Percentiles rank a stretch among this genome's conserved stretches.
These are phyloP conservation scores for Orycteropus afer DNA, from an alignment of 2,113 vertebrate species.

Conservation along the genomic window DNA sequence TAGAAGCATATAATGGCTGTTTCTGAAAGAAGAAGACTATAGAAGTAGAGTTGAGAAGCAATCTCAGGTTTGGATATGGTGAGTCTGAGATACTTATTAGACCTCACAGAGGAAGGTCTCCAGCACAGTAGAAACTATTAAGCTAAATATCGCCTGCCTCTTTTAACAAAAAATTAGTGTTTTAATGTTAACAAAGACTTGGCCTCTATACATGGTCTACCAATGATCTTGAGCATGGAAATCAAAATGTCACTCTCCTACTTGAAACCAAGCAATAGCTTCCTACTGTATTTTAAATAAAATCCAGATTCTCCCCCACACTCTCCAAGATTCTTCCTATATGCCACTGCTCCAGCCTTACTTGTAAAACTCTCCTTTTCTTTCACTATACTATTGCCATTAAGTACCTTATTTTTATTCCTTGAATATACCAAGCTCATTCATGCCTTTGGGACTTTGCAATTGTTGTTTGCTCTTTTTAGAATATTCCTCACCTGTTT, in stretches of 20 bases:
- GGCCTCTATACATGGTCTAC: background rate
- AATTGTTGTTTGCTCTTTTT: background rate
- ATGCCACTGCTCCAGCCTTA: background rate
- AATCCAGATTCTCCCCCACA: background rate
- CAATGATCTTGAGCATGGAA: background rate
- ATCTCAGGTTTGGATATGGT: background rate
- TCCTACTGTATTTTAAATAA: background rate
- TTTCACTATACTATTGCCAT: background rate
- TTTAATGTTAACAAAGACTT: background rate
- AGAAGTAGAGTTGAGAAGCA: background rate
- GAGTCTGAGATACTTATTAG: background rate
- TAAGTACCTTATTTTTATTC: background rate
- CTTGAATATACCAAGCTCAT: background rate
- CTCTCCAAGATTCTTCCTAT: background rate
- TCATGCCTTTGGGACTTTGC: background rate
- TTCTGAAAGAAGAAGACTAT: background rate
- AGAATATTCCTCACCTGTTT: background rate
- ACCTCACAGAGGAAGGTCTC: background rate
- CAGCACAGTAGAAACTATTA: background rate
- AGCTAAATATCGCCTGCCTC: background rate
- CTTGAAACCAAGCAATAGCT: background rate
- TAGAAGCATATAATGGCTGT: background rate
- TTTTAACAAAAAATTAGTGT: background rate
- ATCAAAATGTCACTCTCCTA: background rate
- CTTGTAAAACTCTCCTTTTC: background rate